Base-by-base conservation (phyloP, 2,797 vertebrate genomes). In the Botia almorhae region DNA sequence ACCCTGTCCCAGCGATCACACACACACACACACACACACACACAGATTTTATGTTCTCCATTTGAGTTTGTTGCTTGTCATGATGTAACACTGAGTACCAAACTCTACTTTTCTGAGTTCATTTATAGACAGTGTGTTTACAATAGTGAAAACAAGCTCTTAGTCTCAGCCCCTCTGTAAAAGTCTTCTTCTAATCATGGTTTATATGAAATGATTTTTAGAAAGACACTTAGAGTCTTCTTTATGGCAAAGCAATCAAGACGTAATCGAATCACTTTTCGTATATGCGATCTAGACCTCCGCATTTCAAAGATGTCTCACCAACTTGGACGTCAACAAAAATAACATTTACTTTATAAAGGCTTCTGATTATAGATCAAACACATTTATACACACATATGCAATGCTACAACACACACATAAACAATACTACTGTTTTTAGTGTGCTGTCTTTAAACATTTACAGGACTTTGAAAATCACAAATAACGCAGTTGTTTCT, bases 201-300 rank as follows among this genome's bases (percentile, higher is more conserved):
- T 78, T 69, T 78, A 69, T 78, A 50, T 60, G 13, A 69, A 78
- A 69, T 78, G 7, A 78, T 78, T 60, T 78, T 69, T 78, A 33
- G 65, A 78, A 67, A 69, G 53, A 50, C 11, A 23, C 76, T 69
- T 50, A 17, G 55, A 26, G 65, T 77, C 75, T 77, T 77, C 75
- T 77, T 67, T n/a, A 60, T 48, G 53, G 76, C 55, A 67, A 76
- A 67, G 74, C 50, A 78, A 78, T 78, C 76, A 69, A 78, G 76
- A 7, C 7, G 17, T 69, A 78, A 78, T 78, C 53, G 2, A 78
- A 69, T 69, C 65, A 78, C 65, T 61, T 69, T 78, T 69, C 65
- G 33, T 69, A 69, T 16, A 4, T 26, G 23, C 23, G 23, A 69
- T 78, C 53, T 78, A 78, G 65, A 33, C 60, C 43, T 46, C 43